These are phyloP conservation scores for Geococcyx californianus DNA, from an alignment of 2,113 vertebrate species.

Conservation along the genomic window DNA sequence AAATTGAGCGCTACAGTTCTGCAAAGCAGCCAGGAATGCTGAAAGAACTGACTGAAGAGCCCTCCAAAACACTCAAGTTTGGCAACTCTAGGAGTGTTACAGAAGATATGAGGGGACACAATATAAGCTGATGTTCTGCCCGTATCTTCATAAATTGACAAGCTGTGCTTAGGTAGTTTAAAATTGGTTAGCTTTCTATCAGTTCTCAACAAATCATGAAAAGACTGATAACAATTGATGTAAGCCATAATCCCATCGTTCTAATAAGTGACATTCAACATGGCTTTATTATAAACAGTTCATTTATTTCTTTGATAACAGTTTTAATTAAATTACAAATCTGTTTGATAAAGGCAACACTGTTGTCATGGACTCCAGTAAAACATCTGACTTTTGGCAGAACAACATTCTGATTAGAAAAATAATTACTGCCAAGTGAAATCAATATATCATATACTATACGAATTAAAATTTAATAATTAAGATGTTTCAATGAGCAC, in stretches of 20 bases:
- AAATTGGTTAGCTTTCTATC: neutral
- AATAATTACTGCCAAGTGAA: constrained; percentile 30
- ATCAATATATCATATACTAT: neutral
- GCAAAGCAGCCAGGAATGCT: neutral
- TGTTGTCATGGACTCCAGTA: neutral
- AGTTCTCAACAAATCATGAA: neutral
- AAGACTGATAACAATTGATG: neutral
- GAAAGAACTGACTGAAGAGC: neutral
- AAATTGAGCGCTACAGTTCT: neutral
- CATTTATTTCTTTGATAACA: constrained; percentile 28
- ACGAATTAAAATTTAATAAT: neutral
- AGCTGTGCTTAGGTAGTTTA: neutral
- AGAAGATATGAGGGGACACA: neutral
- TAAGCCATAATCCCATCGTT: neutral
- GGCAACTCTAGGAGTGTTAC: neutral
- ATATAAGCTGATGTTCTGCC: neutral
- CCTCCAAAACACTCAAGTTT: neutral
- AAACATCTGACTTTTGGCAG: constrained; percentile 42
- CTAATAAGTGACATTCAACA: neutral
- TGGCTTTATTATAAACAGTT: constrained; percentile 25
- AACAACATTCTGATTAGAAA: constrained; percentile 19
- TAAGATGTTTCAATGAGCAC: neutral
- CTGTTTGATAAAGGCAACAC: constrained; percentile 9
- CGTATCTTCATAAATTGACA: neutral
- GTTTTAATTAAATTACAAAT: constrained; percentile 42